Percentiles rank a stretch among this genome's conserved stretches.
These are phyloP conservation scores for Synanthedon myopaeformis DNA, from an alignment of 2,888 invertebrate genomes.

Conservation along the genomic window DNA sequence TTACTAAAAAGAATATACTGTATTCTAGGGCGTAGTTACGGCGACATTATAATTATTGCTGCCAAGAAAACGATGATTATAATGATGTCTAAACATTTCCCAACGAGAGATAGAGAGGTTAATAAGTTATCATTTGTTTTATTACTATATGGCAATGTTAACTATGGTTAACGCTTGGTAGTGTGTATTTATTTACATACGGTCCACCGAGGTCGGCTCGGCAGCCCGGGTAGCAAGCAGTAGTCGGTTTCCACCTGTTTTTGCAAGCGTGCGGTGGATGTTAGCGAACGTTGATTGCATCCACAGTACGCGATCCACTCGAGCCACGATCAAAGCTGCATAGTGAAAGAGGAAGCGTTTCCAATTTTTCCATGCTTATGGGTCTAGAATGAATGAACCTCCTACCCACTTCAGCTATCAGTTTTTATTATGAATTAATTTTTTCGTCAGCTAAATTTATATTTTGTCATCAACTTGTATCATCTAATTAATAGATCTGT, in stretches of 20 bases:
- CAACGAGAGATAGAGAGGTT: no score
- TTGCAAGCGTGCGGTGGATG: constrained; percentile 10
- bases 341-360: constrained; percentile 42
- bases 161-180: background rate
- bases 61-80: no score
- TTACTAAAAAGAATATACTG: no score
- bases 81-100: no score
- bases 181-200: constrained; percentile 10
- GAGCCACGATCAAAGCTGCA: constrained; percentile 19
- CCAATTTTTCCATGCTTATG: constrained; percentile 34
- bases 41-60: no score
- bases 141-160: background rate
- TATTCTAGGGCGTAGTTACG: no score
- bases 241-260: constrained; percentile 4
- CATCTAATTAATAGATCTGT: no score
- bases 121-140: background rate
- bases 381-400: constrained; percentile 25
- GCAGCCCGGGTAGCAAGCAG: constrained; percentile 2
- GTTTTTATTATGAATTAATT: constrained; percentile 1
- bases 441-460: no score
- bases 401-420: constrained; percentile 1
- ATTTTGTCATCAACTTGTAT: no score
- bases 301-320: constrained; percentile 13
- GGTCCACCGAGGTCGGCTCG: constrained; percentile 9
- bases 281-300: constrained; percentile 33